Percentiles rank a stretch among this genome's conserved stretches.
These are phyloP conservation scores for Cairina moschata DNA, from an alignment of 2,113 vertebrate species.

Conservation along the genomic window DNA sequence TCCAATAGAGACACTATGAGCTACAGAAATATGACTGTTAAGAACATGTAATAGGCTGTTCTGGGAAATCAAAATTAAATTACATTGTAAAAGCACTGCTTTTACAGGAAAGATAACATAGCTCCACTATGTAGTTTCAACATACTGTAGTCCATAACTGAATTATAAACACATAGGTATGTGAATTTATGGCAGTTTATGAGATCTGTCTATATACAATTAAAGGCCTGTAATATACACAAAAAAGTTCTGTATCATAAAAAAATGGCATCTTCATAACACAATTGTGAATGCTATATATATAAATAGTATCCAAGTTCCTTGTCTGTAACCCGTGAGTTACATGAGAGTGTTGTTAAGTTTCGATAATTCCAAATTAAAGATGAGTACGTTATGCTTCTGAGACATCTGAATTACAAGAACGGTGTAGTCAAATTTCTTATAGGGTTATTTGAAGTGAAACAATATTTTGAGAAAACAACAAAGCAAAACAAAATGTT, in stretches of 20 bases:
- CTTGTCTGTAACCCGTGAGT: not conserved
- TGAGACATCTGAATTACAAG: not conserved
- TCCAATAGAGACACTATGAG: not conserved
- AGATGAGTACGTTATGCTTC: not conserved
- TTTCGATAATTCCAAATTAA: not conserved
- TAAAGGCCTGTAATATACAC: not conserved
- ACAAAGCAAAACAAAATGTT: not conserved
- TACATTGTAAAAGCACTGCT: not conserved
- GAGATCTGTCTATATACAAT: not conserved
- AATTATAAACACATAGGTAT: not conserved
- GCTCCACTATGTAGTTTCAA: not conserved
- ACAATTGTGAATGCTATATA: not conserved
- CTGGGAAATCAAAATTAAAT: not conserved
- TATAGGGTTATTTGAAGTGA: not conserved
- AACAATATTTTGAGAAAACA: not conserved
- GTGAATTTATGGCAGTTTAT: not conserved
- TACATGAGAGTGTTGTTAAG: not conserved
- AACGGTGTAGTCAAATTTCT: not conserved
- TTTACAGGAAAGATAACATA: not conserved
- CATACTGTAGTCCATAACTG: not conserved
- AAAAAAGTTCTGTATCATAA: not conserved
- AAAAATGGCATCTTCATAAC: not conserved
- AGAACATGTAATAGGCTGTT: not conserved
- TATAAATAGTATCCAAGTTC: accelerated
- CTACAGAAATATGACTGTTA: not conserved